phyloP scores from a whole-genome alignment of 2,888 invertebrate genomes.

The Drosophila multiciliata region DNA sequence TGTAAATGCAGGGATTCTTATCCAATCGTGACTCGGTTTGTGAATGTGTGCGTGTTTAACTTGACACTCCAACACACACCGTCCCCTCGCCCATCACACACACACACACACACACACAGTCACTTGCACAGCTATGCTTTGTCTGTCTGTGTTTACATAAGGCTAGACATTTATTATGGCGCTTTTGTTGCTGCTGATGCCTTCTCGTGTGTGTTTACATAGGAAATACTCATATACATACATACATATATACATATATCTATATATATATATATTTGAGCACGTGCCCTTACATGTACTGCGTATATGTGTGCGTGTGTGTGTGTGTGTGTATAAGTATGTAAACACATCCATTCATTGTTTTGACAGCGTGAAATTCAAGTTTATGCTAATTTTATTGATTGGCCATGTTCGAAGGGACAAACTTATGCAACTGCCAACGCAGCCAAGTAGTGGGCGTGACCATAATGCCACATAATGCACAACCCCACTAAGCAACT shows the following conservation, averaged over 20 bases:
- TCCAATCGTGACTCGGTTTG: slow-evolving; percentile 40
- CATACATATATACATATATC: background rate
- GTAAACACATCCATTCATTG: slow-evolving; percentile 45
- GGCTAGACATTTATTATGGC: slow-evolving; percentile 67
- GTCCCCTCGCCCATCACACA: background rate
- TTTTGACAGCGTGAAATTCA: slow-evolving; percentile 65
- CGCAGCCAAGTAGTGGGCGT: slow-evolving; percentile 33
- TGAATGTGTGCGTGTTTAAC: slow-evolving; percentile 32
- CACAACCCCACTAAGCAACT: background rate
- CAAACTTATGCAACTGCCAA: background rate
- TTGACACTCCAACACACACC: slow-evolving; percentile 25
- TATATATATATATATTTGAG: background rate
- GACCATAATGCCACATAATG: background rate
- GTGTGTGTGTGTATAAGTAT: slow-evolving; percentile 20
- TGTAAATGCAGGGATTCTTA: slow-evolving; percentile 50
- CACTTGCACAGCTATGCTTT: slow-evolving; percentile 18
- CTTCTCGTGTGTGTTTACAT: slow-evolving; percentile 47
- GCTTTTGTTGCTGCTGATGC: slow-evolving; percentile 45
- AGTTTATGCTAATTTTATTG: slow-evolving; percentile 76
- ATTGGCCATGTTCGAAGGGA: slow-evolving; percentile 43
- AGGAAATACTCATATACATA: slow-evolving; percentile 22
- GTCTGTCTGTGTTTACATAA: slow-evolving; percentile 64
- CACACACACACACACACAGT: slow-evolving; percentile 4
- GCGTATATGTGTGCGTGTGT: background rate
- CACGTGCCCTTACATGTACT: background rate